Evolutionary conservation across 2,113 vertebrate genomes (phyloP), one percentile per base, ranked within the genome.

Genomic region (Leptodactylus fuscus): DNA sequence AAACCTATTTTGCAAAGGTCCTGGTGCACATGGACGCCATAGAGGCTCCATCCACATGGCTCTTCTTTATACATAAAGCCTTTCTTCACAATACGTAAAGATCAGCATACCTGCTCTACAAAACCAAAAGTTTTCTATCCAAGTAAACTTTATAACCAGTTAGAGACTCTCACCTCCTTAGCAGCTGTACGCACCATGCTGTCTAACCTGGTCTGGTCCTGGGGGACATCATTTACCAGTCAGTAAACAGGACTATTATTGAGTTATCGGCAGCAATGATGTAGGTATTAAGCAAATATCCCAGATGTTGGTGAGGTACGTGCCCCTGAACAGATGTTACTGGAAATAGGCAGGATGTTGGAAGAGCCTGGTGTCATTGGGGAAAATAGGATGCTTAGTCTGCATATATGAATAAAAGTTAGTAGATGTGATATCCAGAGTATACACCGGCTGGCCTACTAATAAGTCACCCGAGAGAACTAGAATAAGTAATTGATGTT

Each of bases 311-410:
- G 74, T 8, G 16, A 51, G 29, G 27, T 27, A 13, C 10, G 24
- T 1, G n/a, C 75, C 36, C 46, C 18, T 36, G n/a, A 78, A 55
- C 75, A 78, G 75, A 78, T 78, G 75, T 53, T 77, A 38, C 20
- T 58, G 20, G 4, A 32, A n/a, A 36, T 78, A 22, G 29, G 18
- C 29, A 58, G 24, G 32, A 38, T 78, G 29, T 38, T 36, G 5
- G 32, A 36, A 38, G 10, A 3, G 20, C 32, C n/a, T 12, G 10
- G 18, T 12, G 75, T 5, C 48, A 20, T 10, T 53, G 11, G 73
- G 73, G 73, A 71, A 24, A 41, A n/a, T 0, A 15, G 36, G n/a
- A 46, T 44, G 36, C 38, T n/a, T 44, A 24, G 20, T 1, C 41
- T 74, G 70, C 36, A 74, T 44, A 46, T 46, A 24, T 27, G 6